Evolutionary conservation across 2,797 vertebrate genomes (phyloP), one percentile per base, ranked within the genome.

Genomic region (Cuculus canorus): DNA sequence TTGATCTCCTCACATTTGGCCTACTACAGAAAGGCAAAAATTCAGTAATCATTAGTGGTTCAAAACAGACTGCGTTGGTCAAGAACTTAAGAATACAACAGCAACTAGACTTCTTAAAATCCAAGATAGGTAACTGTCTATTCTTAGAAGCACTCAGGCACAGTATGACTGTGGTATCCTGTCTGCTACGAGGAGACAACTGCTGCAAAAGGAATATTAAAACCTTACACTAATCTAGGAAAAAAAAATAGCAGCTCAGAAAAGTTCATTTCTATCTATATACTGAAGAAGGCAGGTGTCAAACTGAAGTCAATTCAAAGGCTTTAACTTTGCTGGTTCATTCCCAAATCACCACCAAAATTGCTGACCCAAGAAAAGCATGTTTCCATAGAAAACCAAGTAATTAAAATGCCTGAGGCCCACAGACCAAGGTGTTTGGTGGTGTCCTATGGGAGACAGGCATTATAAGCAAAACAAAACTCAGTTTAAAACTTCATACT

Each of bases 401-500:
- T 82, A 63, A 70, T 68, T 69, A 59, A 57, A 61, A 71, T 24
- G 65, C 64, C 95, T 93, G 88, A 94, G 78, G 53, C 63, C 45
- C 87, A 88, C 76, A 75, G 94, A 85, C 12, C 10, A 78, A 95
- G 89, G 54, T 21, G 24, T 86, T 91, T 81, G 57, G 83, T 86
- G 93, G 35, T 93, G 77, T 59, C 82, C 63, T 59, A 57, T 45
- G 54, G 25, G 63, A 97, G 75, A 95, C 48, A 90, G 72, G 60
- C n/a, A 94, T 73, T 68, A 94, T 28, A 79, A 52, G 37, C 48
- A 93, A 91, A 96, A 92, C 69, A 96, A 88, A 90, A 75, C 68
- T 88, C 86, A 75, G 50, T 92, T 93, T 88, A 94, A 96, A 93
- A 95, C 86, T 92, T 60, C 35, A 56, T 73, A 92, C n/a, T 27